Conservation (phyloP, 2,113 vertebrate genomes). For the Ciconia maguari region DNA sequence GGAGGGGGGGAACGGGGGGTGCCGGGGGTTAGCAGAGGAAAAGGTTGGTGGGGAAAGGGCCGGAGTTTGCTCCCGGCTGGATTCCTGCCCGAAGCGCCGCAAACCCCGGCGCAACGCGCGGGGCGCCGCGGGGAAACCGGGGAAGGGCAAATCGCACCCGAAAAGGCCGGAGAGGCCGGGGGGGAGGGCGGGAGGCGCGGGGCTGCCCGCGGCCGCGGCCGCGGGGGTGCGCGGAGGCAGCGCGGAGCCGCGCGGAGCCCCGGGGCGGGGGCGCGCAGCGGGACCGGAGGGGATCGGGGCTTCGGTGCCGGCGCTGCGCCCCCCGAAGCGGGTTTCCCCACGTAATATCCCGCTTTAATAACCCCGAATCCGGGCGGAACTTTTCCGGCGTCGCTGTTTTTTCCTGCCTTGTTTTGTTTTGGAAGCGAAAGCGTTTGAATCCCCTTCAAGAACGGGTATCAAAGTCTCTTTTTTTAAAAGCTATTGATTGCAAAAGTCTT, state of each 20-base stretch:
- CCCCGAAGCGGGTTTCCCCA: background rate
- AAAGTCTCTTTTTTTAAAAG: conserved; percentile 60
- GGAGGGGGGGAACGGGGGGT: background rate
- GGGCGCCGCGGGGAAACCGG: background rate
- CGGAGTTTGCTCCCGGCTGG: background rate
- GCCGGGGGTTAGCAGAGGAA: background rate
- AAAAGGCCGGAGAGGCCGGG: background rate
- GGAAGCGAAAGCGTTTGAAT: conserved; percentile 53
- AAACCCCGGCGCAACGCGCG: background rate
- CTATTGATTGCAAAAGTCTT: conserved; percentile 71
- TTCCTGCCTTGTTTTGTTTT: conserved; percentile 33
- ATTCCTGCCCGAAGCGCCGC: background rate
- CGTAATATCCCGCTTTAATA: background rate
- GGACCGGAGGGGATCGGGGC: background rate
- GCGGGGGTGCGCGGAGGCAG: background rate
- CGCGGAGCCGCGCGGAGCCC: background rate
- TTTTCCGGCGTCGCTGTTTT: background rate
- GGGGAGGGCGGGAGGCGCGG: background rate
- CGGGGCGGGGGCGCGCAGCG: background rate
- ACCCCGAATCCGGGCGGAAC: background rate
- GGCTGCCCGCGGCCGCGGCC: no score
- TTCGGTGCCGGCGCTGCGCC: background rate
- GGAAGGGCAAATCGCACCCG: background rate
- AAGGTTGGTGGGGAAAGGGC: background rate
- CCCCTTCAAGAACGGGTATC: conserved; percentile 61